Percentiles rank a stretch among this genome's conserved stretches.
Evolutionary conservation across 2,797 vertebrate species (phyloP).

Genomic region (Ptychobarbus kaznakovi): DNA sequence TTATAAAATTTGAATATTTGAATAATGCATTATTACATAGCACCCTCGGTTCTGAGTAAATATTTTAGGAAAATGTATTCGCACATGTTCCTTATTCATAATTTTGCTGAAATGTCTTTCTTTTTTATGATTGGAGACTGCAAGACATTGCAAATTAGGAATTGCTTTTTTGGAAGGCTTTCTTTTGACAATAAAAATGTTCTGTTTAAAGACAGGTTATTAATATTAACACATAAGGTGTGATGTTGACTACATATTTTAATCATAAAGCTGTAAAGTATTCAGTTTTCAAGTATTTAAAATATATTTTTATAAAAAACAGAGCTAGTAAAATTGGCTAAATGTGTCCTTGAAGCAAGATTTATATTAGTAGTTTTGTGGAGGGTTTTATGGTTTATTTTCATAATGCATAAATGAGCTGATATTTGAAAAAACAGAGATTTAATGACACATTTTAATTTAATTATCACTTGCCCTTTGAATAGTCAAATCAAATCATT

Average conservation of each 20-base stretch:
- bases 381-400: background rate
- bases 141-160: background rate
- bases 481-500: slow-evolving; percentile 53
- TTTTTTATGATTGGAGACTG: background rate
- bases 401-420: background rate
- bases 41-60: slow-evolving; percentile 13
- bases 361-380: background rate
- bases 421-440: slow-evolving; percentile 15
- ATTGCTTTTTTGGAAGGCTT: background rate
- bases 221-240: background rate
- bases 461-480: slow-evolving; percentile 41
- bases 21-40: slow-evolving; percentile 33
- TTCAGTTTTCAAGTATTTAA: background rate
- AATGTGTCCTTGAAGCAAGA: background rate
- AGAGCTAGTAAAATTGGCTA: background rate
- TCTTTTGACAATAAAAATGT: background rate
- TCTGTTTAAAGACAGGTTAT: background rate
- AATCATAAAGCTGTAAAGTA: background rate
- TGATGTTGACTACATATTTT: background rate
- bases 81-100: background rate
- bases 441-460: slow-evolving; percentile 38
- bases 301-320: background rate
- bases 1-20: slow-evolving; percentile 13
- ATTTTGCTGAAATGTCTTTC: background rate
- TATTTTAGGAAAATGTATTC: slow-evolving; percentile 10